These are phyloP conservation scores for Bursaphelenchus okinawaensis DNA, from an alignment of 2,888 invertebrate species.

Conservation along the genomic window DNA sequence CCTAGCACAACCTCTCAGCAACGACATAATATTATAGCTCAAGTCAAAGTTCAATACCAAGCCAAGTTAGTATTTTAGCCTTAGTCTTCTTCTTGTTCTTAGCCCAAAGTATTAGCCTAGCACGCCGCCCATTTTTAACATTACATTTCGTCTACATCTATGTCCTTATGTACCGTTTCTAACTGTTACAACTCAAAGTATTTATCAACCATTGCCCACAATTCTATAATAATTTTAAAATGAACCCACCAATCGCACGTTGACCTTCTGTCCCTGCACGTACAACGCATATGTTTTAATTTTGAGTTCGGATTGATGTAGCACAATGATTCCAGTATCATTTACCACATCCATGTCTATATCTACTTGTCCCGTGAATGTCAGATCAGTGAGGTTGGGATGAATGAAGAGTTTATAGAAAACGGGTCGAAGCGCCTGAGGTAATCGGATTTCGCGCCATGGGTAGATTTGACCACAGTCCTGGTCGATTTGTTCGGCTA, in stretches of 20 bases:
- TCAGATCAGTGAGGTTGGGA: conserved; percentile 33
- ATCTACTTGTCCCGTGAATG: conserved; percentile 26
- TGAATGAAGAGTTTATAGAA: conserved; percentile 38
- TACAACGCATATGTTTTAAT: conserved; percentile 27
- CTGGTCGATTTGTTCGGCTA: conserved; percentile 14
- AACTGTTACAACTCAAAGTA: too few species aligned
- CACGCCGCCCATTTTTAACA: too few species aligned
- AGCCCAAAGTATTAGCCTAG: too few species aligned
- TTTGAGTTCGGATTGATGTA: conserved; percentile 22
- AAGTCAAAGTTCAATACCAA: too few species aligned
- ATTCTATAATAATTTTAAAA: too few species aligned
- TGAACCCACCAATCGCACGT: conserved; percentile 3
- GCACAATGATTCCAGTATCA: conserved; percentile 20
- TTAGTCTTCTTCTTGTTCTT: too few species aligned
- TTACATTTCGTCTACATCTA: too few species aligned
- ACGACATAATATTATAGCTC: too few species aligned
- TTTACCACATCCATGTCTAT: conserved; percentile 30
- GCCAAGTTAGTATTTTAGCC: too few species aligned
- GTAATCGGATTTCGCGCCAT: conserved; percentile 59
- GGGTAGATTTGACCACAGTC: conserved; percentile 48
- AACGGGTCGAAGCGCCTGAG: conserved; percentile 51
- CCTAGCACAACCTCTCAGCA: too few species aligned
- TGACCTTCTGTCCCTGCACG: conserved; percentile 8
- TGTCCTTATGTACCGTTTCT: too few species aligned
- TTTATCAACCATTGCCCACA: too few species aligned